Evolutionary conservation across 2,113 vertebrate species (phyloP).

Genomic region (Protobothrops mucrosquamatus): DNA sequence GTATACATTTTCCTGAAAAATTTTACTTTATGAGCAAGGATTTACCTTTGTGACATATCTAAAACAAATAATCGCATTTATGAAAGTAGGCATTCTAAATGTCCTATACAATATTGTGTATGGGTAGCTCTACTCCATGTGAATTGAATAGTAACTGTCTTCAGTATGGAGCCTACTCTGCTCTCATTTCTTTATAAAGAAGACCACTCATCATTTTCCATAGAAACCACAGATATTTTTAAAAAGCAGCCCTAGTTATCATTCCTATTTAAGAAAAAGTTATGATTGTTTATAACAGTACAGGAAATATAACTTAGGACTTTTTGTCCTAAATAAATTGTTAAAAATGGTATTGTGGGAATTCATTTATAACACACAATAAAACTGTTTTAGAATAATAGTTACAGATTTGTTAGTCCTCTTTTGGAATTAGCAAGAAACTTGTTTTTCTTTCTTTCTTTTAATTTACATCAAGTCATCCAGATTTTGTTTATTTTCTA

Average conservation of each 20-base stretch:
- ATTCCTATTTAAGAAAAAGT: neutral
- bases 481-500: no score
- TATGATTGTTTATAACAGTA: neutral
- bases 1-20: neutral
- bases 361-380: no score
- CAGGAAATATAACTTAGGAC: neutral
- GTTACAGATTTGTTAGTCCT: no score
- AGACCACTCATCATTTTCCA: neutral
- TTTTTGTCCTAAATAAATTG: neutral
- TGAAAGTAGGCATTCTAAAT: neutral
- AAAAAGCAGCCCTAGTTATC: no score
- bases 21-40: neutral
- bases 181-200: neutral
- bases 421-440: no score
- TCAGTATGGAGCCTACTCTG: neutral
- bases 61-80: neutral
- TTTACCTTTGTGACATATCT: neutral
- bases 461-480: no score
- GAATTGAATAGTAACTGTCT: neutral
- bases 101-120: neutral
- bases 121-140: neutral
- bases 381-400: no score
- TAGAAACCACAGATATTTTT: neutral
- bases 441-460: no score
- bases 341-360: no score